Conservation (phyloP, 30 jellyfish, hydroid and myxozoan genomes). For the Mastigias papua region DNA sequence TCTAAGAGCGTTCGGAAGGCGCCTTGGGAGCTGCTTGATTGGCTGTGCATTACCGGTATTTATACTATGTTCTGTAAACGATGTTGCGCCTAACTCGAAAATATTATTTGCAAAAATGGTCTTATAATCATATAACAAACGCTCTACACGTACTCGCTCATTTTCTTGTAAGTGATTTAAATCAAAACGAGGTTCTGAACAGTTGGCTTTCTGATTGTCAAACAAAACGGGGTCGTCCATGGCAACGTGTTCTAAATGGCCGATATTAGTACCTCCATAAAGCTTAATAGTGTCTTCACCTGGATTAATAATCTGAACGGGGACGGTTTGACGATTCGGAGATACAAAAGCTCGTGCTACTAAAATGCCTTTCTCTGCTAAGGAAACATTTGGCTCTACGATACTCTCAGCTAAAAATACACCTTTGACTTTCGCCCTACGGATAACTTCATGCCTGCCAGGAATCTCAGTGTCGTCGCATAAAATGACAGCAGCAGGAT, state of each 20-base stretch:
- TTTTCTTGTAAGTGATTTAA: neutral
- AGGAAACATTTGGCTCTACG: neutral
- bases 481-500: conserved; percentile 6
- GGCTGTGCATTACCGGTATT: no score
- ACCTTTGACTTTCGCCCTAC: neutral
- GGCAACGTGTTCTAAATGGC: neutral
- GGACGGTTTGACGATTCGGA: neutral
- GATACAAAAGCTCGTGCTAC: neutral
- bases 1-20: no score
- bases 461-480: conserved; percentile 3
- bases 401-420: neutral
- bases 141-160: neutral
- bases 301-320: neutral
- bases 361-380: neutral
- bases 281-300: neutral
- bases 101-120: no score
- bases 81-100: no score
- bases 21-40: no score
- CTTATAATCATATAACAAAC: no score
- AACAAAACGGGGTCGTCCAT: neutral
- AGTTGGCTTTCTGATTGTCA: neutral
- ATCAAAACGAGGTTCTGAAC: neutral
- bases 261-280: neutral
- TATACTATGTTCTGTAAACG: no score
- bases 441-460: neutral